Percentiles rank a stretch among this genome's conserved stretches.
Evolutionary conservation across 2,888 invertebrate genomes (phyloP).

Genomic region (Brenthis hecate): DNA sequence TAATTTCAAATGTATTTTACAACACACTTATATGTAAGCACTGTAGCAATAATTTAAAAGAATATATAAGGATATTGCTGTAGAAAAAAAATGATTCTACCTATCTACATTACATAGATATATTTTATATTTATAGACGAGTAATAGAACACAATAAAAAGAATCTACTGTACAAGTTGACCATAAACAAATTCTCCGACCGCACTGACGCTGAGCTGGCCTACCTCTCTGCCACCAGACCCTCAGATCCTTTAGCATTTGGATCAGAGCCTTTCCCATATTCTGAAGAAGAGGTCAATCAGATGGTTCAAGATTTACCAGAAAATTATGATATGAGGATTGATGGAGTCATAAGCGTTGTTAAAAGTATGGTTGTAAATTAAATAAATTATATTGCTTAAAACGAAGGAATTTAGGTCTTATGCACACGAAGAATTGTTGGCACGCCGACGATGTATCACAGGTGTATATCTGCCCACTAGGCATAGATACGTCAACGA

Average conservation of each 20-base stretch:
- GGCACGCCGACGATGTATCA: too few species aligned
- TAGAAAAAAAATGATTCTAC: not conserved
- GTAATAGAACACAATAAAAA: slow-evolving; percentile 52
- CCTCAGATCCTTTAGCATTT: slow-evolving; percentile 33
- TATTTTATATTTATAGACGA: slow-evolving; percentile 39
- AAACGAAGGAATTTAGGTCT: too few species aligned
- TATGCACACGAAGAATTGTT: too few species aligned
- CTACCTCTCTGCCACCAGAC: slow-evolving; percentile 43
- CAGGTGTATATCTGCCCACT: too few species aligned
- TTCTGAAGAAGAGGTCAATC: slow-evolving; percentile 43
- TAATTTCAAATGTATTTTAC: too few species aligned
- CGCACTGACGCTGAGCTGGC: slow-evolving; percentile 46
- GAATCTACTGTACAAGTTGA: slow-evolving; percentile 50
- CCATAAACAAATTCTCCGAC: slow-evolving; percentile 56
- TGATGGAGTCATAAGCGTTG: slow-evolving; percentile 50
- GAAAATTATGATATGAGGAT: slow-evolving; percentile 53
- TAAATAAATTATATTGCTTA: too few species aligned
- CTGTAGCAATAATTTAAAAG: too few species aligned
- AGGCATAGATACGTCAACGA: too few species aligned
- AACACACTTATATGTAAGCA: too few species aligned
- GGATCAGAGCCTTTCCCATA: slow-evolving; percentile 48
- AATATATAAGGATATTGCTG: too few species aligned
- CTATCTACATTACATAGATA: not conserved
- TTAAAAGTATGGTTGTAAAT: slow-evolving; percentile 48
- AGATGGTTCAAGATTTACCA: slow-evolving; percentile 47